phyloP scores from a whole-genome alignment of 2,113 vertebrate species.

The Myotis lucifugus region DNA sequence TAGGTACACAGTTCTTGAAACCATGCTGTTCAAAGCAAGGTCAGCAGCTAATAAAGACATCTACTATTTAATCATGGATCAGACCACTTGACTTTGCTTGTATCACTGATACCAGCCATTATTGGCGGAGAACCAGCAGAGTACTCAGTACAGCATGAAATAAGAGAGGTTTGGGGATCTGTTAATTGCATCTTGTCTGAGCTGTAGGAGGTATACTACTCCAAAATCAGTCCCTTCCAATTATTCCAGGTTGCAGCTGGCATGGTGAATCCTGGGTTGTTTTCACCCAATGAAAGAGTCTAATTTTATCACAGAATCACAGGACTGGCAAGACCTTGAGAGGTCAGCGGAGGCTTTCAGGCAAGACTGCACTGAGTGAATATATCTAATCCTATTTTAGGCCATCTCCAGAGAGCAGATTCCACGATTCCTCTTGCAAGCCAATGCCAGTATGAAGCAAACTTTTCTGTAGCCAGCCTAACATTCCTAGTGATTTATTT shows the following conservation, averaged over 20 bases:
- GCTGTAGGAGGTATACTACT: constrained; percentile 73
- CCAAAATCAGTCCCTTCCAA: constrained; percentile 76
- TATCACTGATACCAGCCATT: constrained; percentile 70
- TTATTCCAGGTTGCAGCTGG: constrained; percentile 80
- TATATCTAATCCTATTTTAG: constrained; percentile 72
- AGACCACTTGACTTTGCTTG: constrained; percentile 73
- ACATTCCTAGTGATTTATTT: constrained; percentile 39
- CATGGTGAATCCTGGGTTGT: constrained; percentile 72
- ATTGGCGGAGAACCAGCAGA: constrained; percentile 67
- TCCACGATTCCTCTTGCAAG: constrained; percentile 64
- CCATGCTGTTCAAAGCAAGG: constrained; percentile 69
- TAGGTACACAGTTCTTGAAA: constrained; percentile 68
- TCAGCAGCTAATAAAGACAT: constrained; percentile 76
- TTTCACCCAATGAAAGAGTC: constrained; percentile 75
- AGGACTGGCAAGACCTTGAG: constrained; percentile 75
- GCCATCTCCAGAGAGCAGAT: constrained; percentile 54
- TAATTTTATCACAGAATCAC: constrained; percentile 80
- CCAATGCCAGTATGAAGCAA: constrained; percentile 31
- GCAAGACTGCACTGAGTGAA: constrained; percentile 55
- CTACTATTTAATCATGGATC: constrained; percentile 72
- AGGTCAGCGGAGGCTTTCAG: constrained; percentile 66
- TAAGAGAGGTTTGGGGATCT: constrained; percentile 71
- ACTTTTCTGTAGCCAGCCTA: neutral
- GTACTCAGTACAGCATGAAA: constrained; percentile 69
- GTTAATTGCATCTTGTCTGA: constrained; percentile 80